Percentiles rank a stretch among this genome's conserved stretches.
Conservation (phyloP, 2,113 vertebrate genomes). For the zebrafish (Danio rerio) region GRCz12tu NC_133195.1:18040501-18041000, state of each 20-base stretch:
- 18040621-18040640: too few species aligned
- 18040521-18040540: too few species aligned
- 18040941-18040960: slow-evolving; percentile 66
- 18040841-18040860: not conserved
- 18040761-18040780: not conserved
- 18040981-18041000: slow-evolving; percentile 13
- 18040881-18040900: not conserved
- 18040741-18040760: not conserved
- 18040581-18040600: too few species aligned
- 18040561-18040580: too few species aligned
- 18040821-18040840: slow-evolving; percentile 2
- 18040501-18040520: too few species aligned
- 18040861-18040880: not conserved
- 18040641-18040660: too few species aligned
- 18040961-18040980: slow-evolving; percentile 66
- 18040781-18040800: not conserved
- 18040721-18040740: too few species aligned
- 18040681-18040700: too few species aligned
- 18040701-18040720: too few species aligned
- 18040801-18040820: slow-evolving; percentile 7
- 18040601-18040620: too few species aligned
- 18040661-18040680: too few species aligned
- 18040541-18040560: too few species aligned
- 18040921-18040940: slow-evolving; percentile 57
- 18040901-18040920: slow-evolving; percentile 27